phyloP scores from a whole-genome alignment of 2,113 vertebrate genomes.

The Sialia sialis region DNA sequence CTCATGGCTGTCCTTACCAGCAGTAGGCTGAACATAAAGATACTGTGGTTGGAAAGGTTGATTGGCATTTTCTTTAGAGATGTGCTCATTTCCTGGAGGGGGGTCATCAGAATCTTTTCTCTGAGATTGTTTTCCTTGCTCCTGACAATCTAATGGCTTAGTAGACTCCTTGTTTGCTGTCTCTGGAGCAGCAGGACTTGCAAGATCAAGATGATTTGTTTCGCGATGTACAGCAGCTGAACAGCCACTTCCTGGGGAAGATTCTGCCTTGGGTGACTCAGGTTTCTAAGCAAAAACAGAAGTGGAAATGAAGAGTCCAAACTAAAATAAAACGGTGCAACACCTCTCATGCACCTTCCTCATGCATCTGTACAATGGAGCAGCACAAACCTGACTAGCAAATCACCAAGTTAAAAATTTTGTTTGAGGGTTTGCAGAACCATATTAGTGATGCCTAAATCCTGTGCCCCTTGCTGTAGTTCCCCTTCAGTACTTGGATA shows the following conservation, averaged over 20 bases:
- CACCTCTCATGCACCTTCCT: not conserved
- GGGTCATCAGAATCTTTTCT: constrained; percentile 27
- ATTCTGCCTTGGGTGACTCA: not conserved
- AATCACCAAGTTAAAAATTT: not conserved
- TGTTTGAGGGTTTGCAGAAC: not conserved
- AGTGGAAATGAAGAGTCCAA: not conserved
- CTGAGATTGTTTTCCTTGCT: constrained; percentile 12
- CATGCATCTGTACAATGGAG: not conserved
- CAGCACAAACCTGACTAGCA: not conserved
- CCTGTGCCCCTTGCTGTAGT: not conserved
- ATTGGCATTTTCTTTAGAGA: constrained; percentile 42
- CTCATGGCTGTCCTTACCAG: constrained; percentile 73
- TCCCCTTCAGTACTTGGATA: not conserved
- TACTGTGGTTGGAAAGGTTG: constrained; percentile 75
- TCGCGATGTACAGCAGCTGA: not conserved
- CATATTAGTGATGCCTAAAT: not conserved
- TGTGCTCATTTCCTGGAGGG: constrained; percentile 23
- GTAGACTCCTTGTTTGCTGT: not conserved
- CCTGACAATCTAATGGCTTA: not conserved
- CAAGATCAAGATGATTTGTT: not conserved
- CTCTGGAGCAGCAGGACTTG: not conserved
- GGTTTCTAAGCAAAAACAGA: constrained; percentile 55
- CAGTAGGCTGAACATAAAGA: constrained; percentile 80
- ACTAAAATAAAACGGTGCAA: not conserved
- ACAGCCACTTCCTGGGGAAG: not conserved